Evolutionary conservation across 2,888 invertebrate genomes (phyloP).

Genomic region (Bembecia ichneumoniformis): DNA sequence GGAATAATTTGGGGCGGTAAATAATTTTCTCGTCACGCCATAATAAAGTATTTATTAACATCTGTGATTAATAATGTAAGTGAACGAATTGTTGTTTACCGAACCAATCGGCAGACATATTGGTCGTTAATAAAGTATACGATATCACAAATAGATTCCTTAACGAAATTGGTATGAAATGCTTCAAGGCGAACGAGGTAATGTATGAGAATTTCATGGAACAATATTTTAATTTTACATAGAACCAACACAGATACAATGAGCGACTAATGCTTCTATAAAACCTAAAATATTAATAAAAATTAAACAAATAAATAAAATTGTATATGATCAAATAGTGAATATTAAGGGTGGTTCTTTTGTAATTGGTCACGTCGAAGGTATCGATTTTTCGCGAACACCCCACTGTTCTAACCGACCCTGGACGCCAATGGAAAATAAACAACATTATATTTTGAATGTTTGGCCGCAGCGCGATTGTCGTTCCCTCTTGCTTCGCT

Average conservation of each 20-base stretch:
- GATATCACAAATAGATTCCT: too few relatives aligned
- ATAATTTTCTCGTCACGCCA: neutral
- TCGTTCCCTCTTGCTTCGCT: constrained; percentile 51
- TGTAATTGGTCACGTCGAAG: constrained; percentile 33
- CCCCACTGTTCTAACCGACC: constrained; percentile 25
- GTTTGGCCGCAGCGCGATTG: constrained; percentile 40
- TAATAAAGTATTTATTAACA: constrained; percentile 7
- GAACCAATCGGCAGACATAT: neutral
- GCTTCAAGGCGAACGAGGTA: too few relatives aligned
- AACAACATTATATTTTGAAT: constrained; percentile 52
- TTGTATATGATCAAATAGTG: constrained; percentile 17
- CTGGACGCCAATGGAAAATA: constrained; percentile 40
- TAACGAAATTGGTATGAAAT: too few relatives aligned
- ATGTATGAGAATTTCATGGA: too few relatives aligned
- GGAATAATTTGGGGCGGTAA: neutral
- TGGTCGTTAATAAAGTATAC: neutral
- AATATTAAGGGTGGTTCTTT: constrained; percentile 27
- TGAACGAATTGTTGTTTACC: neutral
- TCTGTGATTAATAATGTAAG: constrained; percentile 17
- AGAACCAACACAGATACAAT: too few relatives aligned
- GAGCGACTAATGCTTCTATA: too few relatives aligned
- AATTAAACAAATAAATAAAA: too few relatives aligned
- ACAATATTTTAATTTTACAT: too few relatives aligned
- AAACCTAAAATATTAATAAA: too few relatives aligned
- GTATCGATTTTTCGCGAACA: constrained; percentile 37